Percentiles rank a stretch among this genome's conserved stretches.
phyloP scores from a whole-genome alignment of 2,888 invertebrate species.

The Machimus atricapillus region DNA sequence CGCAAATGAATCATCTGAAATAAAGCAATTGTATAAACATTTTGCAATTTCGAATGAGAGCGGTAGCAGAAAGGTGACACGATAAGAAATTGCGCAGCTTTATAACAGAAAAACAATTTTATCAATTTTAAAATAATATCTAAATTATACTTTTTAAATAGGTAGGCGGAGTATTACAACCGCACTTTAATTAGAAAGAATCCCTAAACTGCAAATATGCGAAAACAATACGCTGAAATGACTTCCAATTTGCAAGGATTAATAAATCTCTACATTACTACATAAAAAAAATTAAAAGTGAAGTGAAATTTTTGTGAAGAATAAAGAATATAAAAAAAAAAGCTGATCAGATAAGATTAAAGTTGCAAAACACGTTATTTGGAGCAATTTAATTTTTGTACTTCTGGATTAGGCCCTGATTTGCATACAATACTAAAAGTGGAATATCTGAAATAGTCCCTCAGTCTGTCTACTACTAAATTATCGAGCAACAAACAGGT shows the following conservation, averaged over 20 bases:
- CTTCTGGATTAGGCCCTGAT: neutral
- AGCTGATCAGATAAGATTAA: too few relatives aligned
- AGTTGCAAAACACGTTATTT: too few relatives aligned
- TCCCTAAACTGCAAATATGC: too few relatives aligned
- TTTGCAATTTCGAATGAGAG: neutral
- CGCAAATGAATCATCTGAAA: neutral
- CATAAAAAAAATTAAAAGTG: too few relatives aligned
- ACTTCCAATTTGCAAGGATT: too few relatives aligned
- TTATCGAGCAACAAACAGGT: neutral
- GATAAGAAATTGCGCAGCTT: neutral
- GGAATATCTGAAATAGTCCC: neutral
- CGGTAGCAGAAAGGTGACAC: neutral
- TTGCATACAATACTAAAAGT: neutral
- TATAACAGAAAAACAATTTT: neutral
- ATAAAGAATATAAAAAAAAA: too few relatives aligned
- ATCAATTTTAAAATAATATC: neutral
- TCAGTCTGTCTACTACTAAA: too few relatives aligned
- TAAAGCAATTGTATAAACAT: neutral
- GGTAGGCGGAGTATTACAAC: neutral
- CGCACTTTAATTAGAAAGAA: neutral
- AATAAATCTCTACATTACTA: too few relatives aligned
- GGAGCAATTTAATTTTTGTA: neutral
- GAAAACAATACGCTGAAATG: too few relatives aligned
- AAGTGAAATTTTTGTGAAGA: too few relatives aligned
- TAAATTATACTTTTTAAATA: neutral